Evolutionary conservation across 2,797 vertebrate genomes (phyloP), one percentile per base, ranked within the genome.

Genomic region (Rallus crepitans): DNA sequence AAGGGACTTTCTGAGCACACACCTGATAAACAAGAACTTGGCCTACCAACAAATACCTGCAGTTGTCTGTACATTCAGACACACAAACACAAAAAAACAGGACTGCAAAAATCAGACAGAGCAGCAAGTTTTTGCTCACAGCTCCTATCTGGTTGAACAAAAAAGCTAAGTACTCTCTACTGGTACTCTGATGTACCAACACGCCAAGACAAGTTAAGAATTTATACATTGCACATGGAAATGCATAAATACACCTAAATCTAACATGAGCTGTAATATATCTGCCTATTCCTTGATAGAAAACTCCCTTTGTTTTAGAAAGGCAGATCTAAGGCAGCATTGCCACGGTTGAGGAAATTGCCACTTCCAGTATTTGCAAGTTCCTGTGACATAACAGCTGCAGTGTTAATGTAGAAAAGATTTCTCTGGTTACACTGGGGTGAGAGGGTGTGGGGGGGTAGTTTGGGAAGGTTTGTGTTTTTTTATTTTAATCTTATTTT

Each of bases 51-150:
- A 94, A 31, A 52, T 73, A 56, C 12, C 65, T 73, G 52, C 1
- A 60, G 16, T 30, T 78, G 71, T 27, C 57, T 40, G 30, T 42
- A 59, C 12, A 11, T 80, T 89, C 75, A 66, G 28, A 64, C 33
- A 92, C 35, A 91, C 78, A 42, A 96, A 33, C 24, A 81, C 20
- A 71, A 73, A 94, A 94, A 23, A 23, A 23, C 6, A 15, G 63
- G 13, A 65, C 7, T 37, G 27, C 31, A 79, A 96, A 76, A 76
- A 42, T 30, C 27, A 66, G 79, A 66, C 19, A 40, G 27, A 69
- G 77, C 23, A 63, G 33, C 30, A 59, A 66, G 40, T 11, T 72
- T 81, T 72, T 64, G 28, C 24, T 72, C 13, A 39, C 28, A 8
- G 27, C 6, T 85, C 33, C 55, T 45, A 12, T 31, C 31, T 2